phyloP scores from a whole-genome alignment of 1,140 invertebrate genomes.

The Cylas formicarius region DNA sequence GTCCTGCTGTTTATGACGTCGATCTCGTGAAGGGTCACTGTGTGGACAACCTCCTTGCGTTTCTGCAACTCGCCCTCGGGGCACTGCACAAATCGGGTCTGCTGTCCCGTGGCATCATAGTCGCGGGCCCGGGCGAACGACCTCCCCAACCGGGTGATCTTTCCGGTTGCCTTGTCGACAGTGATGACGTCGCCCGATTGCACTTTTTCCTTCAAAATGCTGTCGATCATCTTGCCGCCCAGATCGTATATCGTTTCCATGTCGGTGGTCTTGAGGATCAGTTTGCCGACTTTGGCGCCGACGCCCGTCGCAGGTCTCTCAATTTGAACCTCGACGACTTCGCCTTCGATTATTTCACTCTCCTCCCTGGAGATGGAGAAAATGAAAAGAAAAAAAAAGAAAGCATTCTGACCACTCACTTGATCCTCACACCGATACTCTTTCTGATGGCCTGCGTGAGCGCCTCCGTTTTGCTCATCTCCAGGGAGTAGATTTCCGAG shows the following conservation, averaged over 20 bases:
- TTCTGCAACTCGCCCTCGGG: constrained; percentile 98
- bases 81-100: constrained; percentile 94
- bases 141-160: constrained; percentile 89
- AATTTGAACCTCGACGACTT: constrained; percentile 96
- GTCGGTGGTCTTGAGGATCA: constrained; percentile 97
- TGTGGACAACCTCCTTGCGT: constrained; percentile 98
- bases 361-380: constrained; percentile 65
- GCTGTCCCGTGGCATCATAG: constrained; percentile 86
- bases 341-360: constrained; percentile 97
- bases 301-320: constrained; percentile 87
- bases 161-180: constrained; percentile 94
- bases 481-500: constrained; percentile 96
- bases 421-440: constrained; percentile 95
- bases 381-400: constrained; percentile 3
- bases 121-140: constrained; percentile 94
- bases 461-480: constrained; percentile 99
- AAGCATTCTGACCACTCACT: constrained; percentile 52
- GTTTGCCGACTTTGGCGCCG: constrained; percentile 84
- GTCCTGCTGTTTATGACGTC: constrained; percentile 97
- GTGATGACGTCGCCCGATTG: constrained; percentile 94
- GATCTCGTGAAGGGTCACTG: constrained; percentile 96
- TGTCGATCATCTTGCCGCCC: constrained; percentile 98
- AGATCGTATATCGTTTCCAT: constrained; percentile 99
- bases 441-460: constrained; percentile 95
- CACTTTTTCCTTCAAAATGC: constrained; percentile 94